These are phyloP conservation scores for Pterophyllum scalare DNA, from an alignment of 2,113 vertebrate species.

Conservation along the genomic window DNA sequence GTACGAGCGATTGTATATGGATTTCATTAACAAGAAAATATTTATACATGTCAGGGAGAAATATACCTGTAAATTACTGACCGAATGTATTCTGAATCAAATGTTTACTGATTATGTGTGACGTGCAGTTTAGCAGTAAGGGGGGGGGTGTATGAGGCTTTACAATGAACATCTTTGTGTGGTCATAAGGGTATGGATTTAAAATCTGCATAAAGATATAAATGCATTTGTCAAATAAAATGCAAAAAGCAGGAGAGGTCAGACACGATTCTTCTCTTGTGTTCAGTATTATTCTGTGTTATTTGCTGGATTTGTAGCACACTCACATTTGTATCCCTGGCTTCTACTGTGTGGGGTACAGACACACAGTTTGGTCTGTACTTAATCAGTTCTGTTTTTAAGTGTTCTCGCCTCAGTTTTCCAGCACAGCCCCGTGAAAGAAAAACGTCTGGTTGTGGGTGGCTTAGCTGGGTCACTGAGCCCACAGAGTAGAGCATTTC, in stretches of 20 bases:
- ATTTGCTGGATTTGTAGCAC: constrained; percentile 31
- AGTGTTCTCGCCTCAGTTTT: constrained; percentile 78
- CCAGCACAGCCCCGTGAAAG: constrained; percentile 73
- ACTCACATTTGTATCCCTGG: constrained; percentile 19
- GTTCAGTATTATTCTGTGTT: constrained; percentile 36
- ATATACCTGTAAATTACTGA: constrained; percentile 42
- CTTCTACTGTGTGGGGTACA: constrained; percentile 52
- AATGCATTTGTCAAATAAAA: neutral
- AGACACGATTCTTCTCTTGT: neutral
- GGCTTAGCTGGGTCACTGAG: constrained; percentile 82
- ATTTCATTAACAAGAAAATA: constrained; percentile 33
- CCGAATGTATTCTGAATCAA: constrained; percentile 15
- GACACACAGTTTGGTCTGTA: constrained; percentile 80
- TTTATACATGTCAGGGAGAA: constrained; percentile 42
- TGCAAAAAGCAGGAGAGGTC: neutral
- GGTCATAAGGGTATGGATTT: constrained; percentile 1
- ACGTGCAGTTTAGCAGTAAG: neutral
- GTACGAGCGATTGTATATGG: neutral
- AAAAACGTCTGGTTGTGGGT: constrained; percentile 81
- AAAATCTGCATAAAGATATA: neutral
- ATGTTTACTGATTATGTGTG: constrained; percentile 48
- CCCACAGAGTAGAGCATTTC: constrained; percentile 83
- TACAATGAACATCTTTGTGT: constrained; percentile 10
- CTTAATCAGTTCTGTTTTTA: constrained; percentile 82
- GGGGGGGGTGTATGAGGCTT: neutral